Percentiles rank a stretch among this genome's conserved stretches.
Evolutionary conservation across 1,140 invertebrate genomes (phyloP).

Genomic region (Drosophila nikananu): DNA sequence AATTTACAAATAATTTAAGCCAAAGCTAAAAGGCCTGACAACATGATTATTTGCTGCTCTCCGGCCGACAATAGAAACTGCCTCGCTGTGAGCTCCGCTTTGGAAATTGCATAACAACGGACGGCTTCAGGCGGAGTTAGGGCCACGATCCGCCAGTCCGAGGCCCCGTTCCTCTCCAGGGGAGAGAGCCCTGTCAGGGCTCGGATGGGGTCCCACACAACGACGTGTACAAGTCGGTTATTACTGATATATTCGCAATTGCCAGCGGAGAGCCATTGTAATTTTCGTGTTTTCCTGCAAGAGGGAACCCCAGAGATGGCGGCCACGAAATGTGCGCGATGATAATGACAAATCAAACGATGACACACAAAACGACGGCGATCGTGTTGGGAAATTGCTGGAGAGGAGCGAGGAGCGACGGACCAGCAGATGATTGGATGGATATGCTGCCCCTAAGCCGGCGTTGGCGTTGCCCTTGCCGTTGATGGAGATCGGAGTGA

Average conservation of each 20-base stretch:
- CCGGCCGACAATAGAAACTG: constrained; percentile 36
- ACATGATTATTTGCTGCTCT: constrained; percentile 31
- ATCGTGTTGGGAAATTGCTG: constrained; percentile 78
- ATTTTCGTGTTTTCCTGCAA: constrained; percentile 79
- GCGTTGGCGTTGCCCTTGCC: constrained; percentile 54
- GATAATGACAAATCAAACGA: constrained; percentile 84
- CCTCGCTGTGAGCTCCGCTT: background rate
- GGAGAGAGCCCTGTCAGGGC: constrained; percentile 11
- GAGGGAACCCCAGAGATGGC: constrained; percentile 23
- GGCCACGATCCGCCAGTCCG: constrained; percentile 23
- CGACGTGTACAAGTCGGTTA: constrained; percentile 64
- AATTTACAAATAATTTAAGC: constrained; percentile 13
- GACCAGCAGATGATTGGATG: constrained; percentile 66
- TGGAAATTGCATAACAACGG: constrained; percentile 42
- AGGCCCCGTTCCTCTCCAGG: background rate
- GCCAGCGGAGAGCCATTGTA: constrained; percentile 61
- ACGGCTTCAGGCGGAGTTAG: constrained; percentile 28
- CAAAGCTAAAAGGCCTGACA: constrained; percentile 22
- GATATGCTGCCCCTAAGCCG: constrained; percentile 17
- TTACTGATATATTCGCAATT: constrained; percentile 75
- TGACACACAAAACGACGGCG: constrained; percentile 77
- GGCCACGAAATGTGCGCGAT: constrained; percentile 70
- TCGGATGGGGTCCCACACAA: constrained; percentile 56
- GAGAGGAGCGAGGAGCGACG: constrained; percentile 1
- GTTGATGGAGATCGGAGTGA: constrained; percentile 39